phyloP scores from a whole-genome alignment of 2,113 vertebrate genomes.

The Lanius collurio region DNA sequence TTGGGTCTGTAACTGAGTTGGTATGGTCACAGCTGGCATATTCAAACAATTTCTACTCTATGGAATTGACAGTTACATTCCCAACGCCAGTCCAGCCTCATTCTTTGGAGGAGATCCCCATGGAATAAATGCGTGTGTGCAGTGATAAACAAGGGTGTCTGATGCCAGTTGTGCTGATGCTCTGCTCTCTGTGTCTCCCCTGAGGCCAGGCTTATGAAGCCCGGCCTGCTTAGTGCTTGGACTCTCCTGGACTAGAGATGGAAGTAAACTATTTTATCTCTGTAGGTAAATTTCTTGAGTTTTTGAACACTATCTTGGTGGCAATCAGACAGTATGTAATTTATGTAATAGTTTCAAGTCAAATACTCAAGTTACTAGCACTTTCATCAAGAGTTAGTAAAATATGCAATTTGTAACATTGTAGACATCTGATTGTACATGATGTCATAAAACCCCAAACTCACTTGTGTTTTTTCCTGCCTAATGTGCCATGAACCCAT shows the following conservation, averaged over 20 bases:
- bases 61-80: background rate
- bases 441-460: background rate
- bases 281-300: background rate
- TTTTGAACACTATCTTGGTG: background rate
- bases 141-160: background rate
- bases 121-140: background rate
- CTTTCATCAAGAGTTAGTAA: background rate
- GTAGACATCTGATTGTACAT: background rate
- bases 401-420: background rate
- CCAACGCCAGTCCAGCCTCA: background rate
- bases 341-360: background rate
- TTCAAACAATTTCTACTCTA: background rate
- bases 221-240: background rate
- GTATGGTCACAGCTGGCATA: background rate
- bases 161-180: rapidly evolving
- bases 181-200: background rate
- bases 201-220: background rate
- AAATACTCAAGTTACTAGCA: background rate
- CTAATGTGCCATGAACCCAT: background rate
- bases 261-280: background rate
- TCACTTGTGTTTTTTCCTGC: background rate
- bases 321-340: background rate
- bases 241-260: background rate
- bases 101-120: background rate
- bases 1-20: background rate